phyloP scores from a whole-genome alignment of 2,113 vertebrate species.

The Octodon degus region DNA sequence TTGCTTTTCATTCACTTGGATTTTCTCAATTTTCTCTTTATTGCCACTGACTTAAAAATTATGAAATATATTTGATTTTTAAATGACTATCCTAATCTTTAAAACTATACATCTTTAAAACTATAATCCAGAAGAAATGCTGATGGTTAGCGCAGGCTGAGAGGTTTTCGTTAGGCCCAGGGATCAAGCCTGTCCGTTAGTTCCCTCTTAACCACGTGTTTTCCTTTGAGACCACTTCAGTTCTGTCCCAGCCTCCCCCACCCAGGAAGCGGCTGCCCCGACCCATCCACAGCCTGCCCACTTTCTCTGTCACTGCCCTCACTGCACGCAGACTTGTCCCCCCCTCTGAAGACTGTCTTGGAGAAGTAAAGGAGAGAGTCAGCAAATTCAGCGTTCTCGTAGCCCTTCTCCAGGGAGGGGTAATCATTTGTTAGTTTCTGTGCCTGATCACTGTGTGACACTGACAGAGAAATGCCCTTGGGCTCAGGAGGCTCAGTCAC shows the following conservation, averaged over 20 bases:
- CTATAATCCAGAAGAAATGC: conserved; percentile 52
- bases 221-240: neutral
- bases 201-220: neutral
- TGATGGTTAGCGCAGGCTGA: conserved; percentile 46
- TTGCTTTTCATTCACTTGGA: neutral
- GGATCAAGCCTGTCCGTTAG: neutral
- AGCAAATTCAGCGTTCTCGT: conserved; percentile 55
- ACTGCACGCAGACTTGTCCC: neutral
- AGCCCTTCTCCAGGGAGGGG: conserved; percentile 19
- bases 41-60: conserved; percentile 1
- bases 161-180: conserved; percentile 37
- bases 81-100: conserved; percentile 6
- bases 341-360: conserved; percentile 44
- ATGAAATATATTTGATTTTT: conserved; percentile 8
- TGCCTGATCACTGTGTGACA: neutral
- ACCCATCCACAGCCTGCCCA: neutral
- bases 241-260: neutral
- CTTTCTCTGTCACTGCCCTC: neutral
- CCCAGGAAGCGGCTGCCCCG: neutral
- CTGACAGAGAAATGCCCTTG: neutral
- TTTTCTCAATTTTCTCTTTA: neutral
- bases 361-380: conserved; percentile 23
- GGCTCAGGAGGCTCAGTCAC: neutral
- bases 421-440: conserved; percentile 33
- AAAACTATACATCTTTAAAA: neutral